Evolutionary conservation across 2,888 invertebrate genomes (phyloP).

Genomic region (Chymomyza amoena): DNA sequence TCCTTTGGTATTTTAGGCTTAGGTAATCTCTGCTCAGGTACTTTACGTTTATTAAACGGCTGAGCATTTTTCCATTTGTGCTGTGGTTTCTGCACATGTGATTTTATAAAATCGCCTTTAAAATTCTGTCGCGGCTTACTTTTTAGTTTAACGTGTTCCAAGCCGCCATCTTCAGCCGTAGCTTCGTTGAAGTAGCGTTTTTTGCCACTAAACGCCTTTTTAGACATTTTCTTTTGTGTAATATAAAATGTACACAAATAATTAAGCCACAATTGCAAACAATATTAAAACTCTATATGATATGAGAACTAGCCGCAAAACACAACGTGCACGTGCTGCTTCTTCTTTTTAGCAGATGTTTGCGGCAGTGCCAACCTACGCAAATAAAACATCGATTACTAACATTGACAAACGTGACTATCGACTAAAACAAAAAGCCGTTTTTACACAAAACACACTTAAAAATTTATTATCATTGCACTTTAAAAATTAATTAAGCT

Average conservation of each 20-base stretch:
- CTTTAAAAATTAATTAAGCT: constrained; percentile 32
- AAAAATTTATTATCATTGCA: constrained; percentile 16
- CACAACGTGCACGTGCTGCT: neutral
- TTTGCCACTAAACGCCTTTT: neutral
- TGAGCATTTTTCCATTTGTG: constrained; percentile 26
- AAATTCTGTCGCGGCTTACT: constrained; percentile 55
- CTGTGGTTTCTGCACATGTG: constrained; percentile 37
- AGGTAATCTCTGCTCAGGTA: neutral
- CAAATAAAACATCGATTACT: neutral
- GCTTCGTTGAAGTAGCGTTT: constrained; percentile 32
- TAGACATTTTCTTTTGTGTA: neutral
- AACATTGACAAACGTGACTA: neutral
- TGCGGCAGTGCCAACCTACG: neutral
- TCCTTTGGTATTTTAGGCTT: constrained; percentile 60
- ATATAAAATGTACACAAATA: neutral
- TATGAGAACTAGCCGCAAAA: neutral
- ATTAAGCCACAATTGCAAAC: neutral
- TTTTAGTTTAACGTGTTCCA: constrained; percentile 49
- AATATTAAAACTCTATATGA: neutral
- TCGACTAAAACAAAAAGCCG: no score
- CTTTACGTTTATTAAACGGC: neutral
- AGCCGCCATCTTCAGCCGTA: constrained; percentile 40
- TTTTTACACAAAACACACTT: neutral
- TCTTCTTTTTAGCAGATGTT: neutral
- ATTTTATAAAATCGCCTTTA: constrained; percentile 66